Evolutionary conservation across 64 coral and sea anemone genomes (phyloP), one percentile per base, ranked within the genome.

Genomic region (Pocillopora damicornis): DNA sequence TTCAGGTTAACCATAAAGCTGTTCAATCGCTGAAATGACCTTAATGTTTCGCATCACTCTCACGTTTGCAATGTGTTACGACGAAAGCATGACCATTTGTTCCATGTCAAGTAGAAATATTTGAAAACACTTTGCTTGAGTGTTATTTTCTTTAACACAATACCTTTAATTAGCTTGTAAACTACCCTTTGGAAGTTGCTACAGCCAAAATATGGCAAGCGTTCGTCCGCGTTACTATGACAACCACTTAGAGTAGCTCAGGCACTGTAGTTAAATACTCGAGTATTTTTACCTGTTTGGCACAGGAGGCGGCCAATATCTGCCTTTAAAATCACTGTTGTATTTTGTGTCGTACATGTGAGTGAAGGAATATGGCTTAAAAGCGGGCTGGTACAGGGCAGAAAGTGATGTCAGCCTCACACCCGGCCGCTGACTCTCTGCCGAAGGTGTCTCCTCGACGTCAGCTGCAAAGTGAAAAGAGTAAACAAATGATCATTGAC

Each of bases 331-430:
- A 88, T 97, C 94, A 61, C 73, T 58, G 74, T 76, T 90, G 69
- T 97, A 97, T 64, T 97, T 97, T n/a, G 94, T 97, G 73, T 81
- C 74, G 61, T 97, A 97, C 94, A 97, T 97, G 35, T 97, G 94
- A 17, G 88, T 93, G 61, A 97, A 97, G 20, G 91, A 88, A 76
- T 93, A 97, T 7, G 94, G 94, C 72, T 97, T 97, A 35, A 97
- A 97, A 58, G 89, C 88, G 1, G 94, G 94, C 75, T 92, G 79
- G 75, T 97, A 97, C 1, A 97, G 87, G 0, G 94, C 91, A 11
- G 91, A 93, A 13, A 97, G 51, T 16, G 91, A 90, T 35, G 94
- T 92, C n/a, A 92, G 56, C 37, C 90, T 61, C 66, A 80, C 12
- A 63, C 75, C 75, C 23, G 75, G 83, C 34, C 42, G 42, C 42